Conservation (phyloP, 2,888 invertebrate genomes). For the Drosophila koepferae region DNA sequence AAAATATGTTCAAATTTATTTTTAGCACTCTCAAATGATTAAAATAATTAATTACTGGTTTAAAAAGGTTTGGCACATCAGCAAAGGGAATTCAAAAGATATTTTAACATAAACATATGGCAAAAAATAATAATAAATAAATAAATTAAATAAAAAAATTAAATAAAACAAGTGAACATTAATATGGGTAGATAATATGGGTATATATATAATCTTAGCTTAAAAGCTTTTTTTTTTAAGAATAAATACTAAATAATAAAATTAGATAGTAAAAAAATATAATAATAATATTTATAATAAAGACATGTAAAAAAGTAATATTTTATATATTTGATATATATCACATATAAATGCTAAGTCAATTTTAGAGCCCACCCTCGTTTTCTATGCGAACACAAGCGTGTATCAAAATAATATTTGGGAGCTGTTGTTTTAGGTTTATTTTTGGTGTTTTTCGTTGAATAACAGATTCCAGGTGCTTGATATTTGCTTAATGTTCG, state of each 20-base stretch:
- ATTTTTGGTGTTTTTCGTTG: not conserved
- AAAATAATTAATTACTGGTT: conserved; percentile 17
- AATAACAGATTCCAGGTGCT: conserved; percentile 49
- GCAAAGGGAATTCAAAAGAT: conserved; percentile 4
- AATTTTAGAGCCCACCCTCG: not conserved
- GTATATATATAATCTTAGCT: too few relatives aligned
- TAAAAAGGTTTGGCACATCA: conserved; percentile 26
- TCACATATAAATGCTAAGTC: too few relatives aligned
- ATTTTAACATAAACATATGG: not conserved
- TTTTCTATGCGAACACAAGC: not conserved
- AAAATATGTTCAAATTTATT: conserved; percentile 15
- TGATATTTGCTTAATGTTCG: conserved; percentile 24
- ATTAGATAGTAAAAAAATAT: too few relatives aligned
- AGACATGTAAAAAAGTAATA: too few relatives aligned
- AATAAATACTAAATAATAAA: too few relatives aligned
- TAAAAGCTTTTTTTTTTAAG: too few relatives aligned
- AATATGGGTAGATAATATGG: too few relatives aligned
- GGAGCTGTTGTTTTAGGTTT: conserved; percentile 24
- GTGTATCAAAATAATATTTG: conserved; percentile 15
- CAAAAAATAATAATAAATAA: too few relatives aligned
- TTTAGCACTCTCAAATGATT: conserved; percentile 12
- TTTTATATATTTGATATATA: too few relatives aligned
- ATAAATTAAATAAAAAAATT: too few relatives aligned
- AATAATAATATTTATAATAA: too few relatives aligned
- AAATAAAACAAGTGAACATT: too few relatives aligned